Percentiles rank a stretch among this genome's conserved stretches.
These are phyloP conservation scores for Drosophila mojavensis DNA, from an alignment of 1,140 invertebrate species.

Conservation along the genomic window DNA sequence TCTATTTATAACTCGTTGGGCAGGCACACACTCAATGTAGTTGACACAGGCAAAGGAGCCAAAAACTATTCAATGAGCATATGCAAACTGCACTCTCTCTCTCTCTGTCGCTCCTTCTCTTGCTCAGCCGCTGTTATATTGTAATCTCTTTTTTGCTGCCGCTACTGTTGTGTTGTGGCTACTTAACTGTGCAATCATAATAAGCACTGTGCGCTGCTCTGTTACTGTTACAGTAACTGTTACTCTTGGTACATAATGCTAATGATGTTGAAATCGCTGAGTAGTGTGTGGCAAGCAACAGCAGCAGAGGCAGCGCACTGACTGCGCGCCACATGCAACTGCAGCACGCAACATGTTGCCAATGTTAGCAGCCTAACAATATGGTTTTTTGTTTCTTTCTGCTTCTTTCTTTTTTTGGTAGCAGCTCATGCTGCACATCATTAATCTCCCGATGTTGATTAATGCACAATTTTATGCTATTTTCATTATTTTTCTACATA, in stretches of 20 bases:
- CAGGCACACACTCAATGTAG: constrained; percentile 29
- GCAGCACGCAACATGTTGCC: constrained; percentile 64
- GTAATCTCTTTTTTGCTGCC: neutral
- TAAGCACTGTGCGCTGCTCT: constrained; percentile 29
- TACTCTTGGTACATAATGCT: constrained; percentile 56
- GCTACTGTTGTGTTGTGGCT: constrained; percentile 2
- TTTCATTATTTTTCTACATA: constrained; percentile 52
- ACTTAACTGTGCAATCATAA: constrained; percentile 34
- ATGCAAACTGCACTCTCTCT: constrained; percentile 24
- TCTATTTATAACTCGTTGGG: constrained; percentile 64
- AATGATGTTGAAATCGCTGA: constrained; percentile 59
- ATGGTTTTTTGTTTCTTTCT: constrained; percentile 37
- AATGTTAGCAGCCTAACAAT: constrained; percentile 31
- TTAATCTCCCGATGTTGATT: constrained; percentile 70
- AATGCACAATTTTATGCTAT: constrained; percentile 65
- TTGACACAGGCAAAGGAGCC: constrained; percentile 46
- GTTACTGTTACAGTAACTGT: constrained; percentile 64
- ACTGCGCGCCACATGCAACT: constrained; percentile 51
- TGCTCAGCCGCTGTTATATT: neutral
- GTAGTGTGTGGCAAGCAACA: constrained; percentile 21
- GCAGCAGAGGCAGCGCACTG: constrained; percentile 11
- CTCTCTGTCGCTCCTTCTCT: neutral
- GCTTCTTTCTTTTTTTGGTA: constrained; percentile 38
- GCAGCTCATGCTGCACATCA: constrained; percentile 63
- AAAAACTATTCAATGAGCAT: constrained; percentile 27